Evolutionary conservation across 2,888 invertebrate genomes (phyloP).

Genomic region (Vanessa cardui): DNA sequence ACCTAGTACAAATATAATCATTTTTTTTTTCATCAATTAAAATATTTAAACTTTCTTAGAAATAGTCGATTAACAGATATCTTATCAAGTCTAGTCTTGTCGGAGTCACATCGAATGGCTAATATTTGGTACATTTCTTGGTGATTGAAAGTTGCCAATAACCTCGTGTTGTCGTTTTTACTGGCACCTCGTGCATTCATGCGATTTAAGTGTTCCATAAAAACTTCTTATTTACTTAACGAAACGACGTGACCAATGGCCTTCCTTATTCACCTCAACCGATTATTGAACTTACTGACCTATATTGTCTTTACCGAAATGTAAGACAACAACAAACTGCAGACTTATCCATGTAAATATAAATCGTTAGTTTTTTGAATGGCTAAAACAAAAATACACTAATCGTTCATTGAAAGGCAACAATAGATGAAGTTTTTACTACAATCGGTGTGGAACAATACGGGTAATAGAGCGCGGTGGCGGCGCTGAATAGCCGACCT

Average conservation of each 20-base stretch:
- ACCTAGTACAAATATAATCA: too few relatives aligned
- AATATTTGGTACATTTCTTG: not conserved
- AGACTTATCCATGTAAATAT: not conserved
- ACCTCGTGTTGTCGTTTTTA: not conserved
- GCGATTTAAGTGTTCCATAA: slow-evolving; percentile 1
- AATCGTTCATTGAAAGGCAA: slow-evolving; percentile 12
- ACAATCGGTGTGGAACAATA: slow-evolving; percentile 23
- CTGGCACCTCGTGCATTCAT: not conserved
- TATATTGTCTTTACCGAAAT: not conserved
- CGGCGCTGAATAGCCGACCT: slow-evolving; percentile 19
- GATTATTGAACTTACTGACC: slow-evolving; percentile 13
- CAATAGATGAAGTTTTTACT: slow-evolving; percentile 11
- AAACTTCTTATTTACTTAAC: slow-evolving; percentile 13
- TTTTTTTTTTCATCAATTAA: too few relatives aligned
- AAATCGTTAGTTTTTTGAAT: not conserved
- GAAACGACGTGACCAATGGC: slow-evolving; percentile 18
- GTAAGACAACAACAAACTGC: not conserved
- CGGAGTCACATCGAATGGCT: too few relatives aligned
- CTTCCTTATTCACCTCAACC: slow-evolving; percentile 8
- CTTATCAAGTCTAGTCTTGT: too few relatives aligned
- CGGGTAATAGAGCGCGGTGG: slow-evolving; percentile 14
- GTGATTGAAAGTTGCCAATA: not conserved
- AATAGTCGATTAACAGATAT: too few relatives aligned
- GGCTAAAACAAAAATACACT: not conserved
- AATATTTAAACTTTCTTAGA: too few relatives aligned